These are phyloP conservation scores for Latrodectus geometricus DNA, from an alignment of 1,140 invertebrate genomes.

Conservation along the genomic window DNA sequence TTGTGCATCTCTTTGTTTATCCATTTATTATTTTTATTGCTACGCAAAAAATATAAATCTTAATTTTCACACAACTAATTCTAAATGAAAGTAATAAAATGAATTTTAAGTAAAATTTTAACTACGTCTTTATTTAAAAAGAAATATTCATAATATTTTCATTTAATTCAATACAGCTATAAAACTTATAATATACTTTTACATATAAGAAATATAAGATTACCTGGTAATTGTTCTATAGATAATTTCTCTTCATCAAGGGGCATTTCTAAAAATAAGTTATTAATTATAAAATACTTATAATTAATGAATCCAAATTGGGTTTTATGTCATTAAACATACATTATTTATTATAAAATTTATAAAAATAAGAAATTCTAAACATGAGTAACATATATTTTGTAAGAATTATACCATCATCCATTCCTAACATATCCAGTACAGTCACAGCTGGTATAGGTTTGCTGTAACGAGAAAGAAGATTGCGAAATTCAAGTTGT, in stretches of 20 bases:
- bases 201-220: background rate
- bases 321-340: background rate
- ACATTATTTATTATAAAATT: conserved; percentile 1
- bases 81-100: background rate
- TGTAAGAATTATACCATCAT: conserved; percentile 77
- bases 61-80: no score
- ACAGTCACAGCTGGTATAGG: conserved; percentile 86
- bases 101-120: background rate
- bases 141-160: background rate
- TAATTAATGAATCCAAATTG: conserved; percentile 27
- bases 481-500: conserved; percentile 87
- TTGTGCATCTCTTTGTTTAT: no score
- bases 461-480: conserved; percentile 86
- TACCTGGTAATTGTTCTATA: conserved; percentile 65
- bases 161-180: conserved; percentile 27
- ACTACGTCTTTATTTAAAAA: background rate
- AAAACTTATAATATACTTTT: background rate
- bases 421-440: conserved; percentile 84
- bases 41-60: no score
- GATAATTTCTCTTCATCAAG: conserved; percentile 58
- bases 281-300: background rate
- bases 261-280: conserved; percentile 34
- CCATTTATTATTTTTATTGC: no score
- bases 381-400: background rate
- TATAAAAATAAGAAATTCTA: background rate